Conservation (phyloP, 1,140 invertebrate species). For the Drosophila quadrilineata region DNA sequence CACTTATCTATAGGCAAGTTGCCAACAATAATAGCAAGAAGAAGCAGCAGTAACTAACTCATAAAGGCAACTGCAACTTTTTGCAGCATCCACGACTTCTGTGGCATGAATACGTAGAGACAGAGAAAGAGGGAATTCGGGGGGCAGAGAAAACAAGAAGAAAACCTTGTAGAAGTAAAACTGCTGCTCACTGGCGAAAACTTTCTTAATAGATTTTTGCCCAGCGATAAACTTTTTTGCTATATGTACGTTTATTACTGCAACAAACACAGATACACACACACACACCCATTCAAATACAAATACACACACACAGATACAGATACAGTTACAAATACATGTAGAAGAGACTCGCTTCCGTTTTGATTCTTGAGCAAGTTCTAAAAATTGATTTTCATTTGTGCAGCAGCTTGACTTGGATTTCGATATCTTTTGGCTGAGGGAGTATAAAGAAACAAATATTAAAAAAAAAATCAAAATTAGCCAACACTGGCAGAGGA, state of each 20-base stretch:
- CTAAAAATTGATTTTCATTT: conserved; percentile 75
- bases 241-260: conserved; percentile 10
- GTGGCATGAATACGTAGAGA: conserved; percentile 47
- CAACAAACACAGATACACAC: conserved; percentile 9
- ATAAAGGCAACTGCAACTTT: conserved; percentile 68
- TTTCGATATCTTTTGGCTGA: too few relatives aligned
- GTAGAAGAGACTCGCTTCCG: conserved; percentile 48
- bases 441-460: too few relatives aligned
- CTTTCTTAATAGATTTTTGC: conserved; percentile 78
- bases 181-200: conserved; percentile 72
- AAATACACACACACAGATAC: background rate
- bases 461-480: too few relatives aligned
- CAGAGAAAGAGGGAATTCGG: too few relatives aligned
- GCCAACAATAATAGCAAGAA: conserved; percentile 14
- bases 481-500: too few relatives aligned
- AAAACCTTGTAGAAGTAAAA: conserved; percentile 60
- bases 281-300: background rate
- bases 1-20: conserved; percentile 39
- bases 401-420: conserved; percentile 61
- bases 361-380: conserved; percentile 29
- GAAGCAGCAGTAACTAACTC: conserved; percentile 33
- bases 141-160: too few relatives aligned
- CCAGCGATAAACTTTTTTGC: conserved; percentile 66
- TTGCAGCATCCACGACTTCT: conserved; percentile 49
- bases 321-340: conserved; percentile 30